A percentile compares a stretch with the other conserved stretches of the same genome.
Evolutionary conservation across 1,140 invertebrate species (phyloP).

Genomic region (Meloidogyne hapla): DNA sequence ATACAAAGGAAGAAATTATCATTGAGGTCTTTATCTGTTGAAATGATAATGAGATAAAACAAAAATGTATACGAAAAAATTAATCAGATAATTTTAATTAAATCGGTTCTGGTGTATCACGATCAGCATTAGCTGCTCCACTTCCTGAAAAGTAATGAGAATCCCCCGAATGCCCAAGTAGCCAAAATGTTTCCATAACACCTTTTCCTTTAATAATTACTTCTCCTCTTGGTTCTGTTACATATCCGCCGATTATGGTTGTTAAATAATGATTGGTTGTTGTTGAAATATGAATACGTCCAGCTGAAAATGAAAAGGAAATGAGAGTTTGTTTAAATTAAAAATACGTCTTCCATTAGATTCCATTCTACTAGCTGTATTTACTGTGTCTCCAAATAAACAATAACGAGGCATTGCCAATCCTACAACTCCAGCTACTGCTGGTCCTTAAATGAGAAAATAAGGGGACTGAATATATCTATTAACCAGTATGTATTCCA

Average conservation of each 20-base stretch:
- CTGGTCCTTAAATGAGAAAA: not conserved
- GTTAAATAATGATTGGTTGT: conserved; percentile 30
- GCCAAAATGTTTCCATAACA: conserved; percentile 47
- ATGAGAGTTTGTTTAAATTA: not conserved
- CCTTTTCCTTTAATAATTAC: conserved; percentile 43
- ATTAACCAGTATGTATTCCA: conserved; percentile 67
- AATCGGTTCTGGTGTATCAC: not conserved
- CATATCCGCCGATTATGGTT: conserved; percentile 33
- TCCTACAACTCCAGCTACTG: conserved; percentile 8
- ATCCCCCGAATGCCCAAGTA: conserved; percentile 29
- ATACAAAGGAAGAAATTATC: too few species aligned
- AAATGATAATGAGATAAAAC: too few species aligned
- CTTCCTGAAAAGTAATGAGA: conserved; percentile 1
- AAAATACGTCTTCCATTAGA: conserved; percentile 66
- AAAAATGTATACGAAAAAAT: too few species aligned
- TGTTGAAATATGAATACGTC: conserved; percentile 24
- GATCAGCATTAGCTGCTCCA: not conserved
- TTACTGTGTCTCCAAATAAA: conserved; percentile 71
- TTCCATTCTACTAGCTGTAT: conserved; percentile 69
- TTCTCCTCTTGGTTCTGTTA: conserved; percentile 36
- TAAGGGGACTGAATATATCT: conserved; percentile 29
- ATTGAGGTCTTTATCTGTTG: too few species aligned
- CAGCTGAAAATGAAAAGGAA: conserved; percentile 7
- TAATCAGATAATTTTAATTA: not conserved
- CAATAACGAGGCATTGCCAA: conserved; percentile 73